Evolutionary conservation across 2,797 vertebrate species (phyloP), one percentile per base, ranked within the genome.

Genomic region (Helostoma temminkii): DNA sequence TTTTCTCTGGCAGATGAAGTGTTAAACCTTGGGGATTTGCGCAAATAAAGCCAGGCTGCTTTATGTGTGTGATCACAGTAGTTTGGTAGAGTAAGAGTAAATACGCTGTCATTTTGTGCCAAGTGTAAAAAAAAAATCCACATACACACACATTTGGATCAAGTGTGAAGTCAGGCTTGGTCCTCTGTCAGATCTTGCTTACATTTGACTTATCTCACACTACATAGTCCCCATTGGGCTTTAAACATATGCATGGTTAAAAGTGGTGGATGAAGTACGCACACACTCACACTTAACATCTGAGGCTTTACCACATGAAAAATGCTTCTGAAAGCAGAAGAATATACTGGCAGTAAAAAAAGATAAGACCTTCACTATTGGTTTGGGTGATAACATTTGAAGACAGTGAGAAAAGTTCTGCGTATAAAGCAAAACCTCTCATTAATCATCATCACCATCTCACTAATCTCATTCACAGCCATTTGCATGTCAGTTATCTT

Each of bases 21-120:
- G 76, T 71, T 87, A 81, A 85, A 72, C 62, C 74, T 68, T 16
- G 0, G 66, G 80, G 80, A 84, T 86, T 83, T 59, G 24, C 58
- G 45, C 37, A 45, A 30, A 70, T 78, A 39, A 78, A 79, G 56
- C 32, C 56, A 21, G 47, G 39, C 10, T 5, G 39, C 24, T 56
- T 67, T 34, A 43, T 48, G 46, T 67, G 61, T 50, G 39, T 71
- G 61, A 78, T 80, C 50, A 43, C 47, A 53, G 25, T 30, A 34
- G 24, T 54, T 60, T 28, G 25, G 37, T 45, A 10, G 49, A 68
- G 47, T 52, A 66, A 10, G 49, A 68, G 47, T 52, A 66, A 55
- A 64, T 9, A 30, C n/a, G 66, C 45, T 74, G 61, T 81, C 57
- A 81, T 54, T 70, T 36, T 53, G 6, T 24, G 42, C 67, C 53